These are phyloP conservation scores for Pomacea maculata DNA, from an alignment of 1,140 invertebrate genomes.

Conservation along the genomic window DNA sequence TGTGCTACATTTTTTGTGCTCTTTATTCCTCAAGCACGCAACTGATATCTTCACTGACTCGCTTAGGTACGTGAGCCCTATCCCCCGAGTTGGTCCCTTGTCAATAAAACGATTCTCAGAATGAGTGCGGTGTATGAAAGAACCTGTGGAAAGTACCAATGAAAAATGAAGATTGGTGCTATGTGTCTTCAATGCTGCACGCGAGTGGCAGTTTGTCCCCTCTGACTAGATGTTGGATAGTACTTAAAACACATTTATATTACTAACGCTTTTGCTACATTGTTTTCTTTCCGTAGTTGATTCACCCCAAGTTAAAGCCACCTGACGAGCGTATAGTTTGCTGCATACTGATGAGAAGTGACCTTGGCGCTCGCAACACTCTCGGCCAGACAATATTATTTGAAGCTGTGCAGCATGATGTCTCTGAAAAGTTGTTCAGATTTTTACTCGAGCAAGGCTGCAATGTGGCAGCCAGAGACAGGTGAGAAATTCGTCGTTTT, in stretches of 20 bases:
- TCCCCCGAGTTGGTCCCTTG: no score
- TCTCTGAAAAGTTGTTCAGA: neutral
- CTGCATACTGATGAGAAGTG: slow-evolving; percentile 18
- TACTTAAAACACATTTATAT: neutral
- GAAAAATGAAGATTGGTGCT: neutral
- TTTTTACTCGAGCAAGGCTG: slow-evolving; percentile 11
- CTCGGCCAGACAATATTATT: slow-evolving; percentile 32
- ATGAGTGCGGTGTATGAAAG: no score
- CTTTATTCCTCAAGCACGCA: no score
- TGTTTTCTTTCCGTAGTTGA: slow-evolving; percentile 8
- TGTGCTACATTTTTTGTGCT: no score
- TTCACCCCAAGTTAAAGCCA: slow-evolving; percentile 21
- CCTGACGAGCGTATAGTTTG: slow-evolving; percentile 24
- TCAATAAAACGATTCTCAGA: no score
- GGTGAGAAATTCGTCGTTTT: neutral
- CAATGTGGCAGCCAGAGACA: slow-evolving; percentile 21
- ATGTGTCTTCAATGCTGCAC: no score
- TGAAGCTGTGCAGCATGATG: slow-evolving; percentile 21
- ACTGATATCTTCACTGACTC: no score
- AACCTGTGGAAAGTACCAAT: neutral
- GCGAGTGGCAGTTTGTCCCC: neutral
- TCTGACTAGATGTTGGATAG: neutral
- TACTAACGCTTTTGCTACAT: neutral
- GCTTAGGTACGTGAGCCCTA: no score
- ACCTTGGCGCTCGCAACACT: slow-evolving; percentile 24